Base-by-base conservation (phyloP, 2,797 vertebrate species). In the Gila robusta region DNA sequence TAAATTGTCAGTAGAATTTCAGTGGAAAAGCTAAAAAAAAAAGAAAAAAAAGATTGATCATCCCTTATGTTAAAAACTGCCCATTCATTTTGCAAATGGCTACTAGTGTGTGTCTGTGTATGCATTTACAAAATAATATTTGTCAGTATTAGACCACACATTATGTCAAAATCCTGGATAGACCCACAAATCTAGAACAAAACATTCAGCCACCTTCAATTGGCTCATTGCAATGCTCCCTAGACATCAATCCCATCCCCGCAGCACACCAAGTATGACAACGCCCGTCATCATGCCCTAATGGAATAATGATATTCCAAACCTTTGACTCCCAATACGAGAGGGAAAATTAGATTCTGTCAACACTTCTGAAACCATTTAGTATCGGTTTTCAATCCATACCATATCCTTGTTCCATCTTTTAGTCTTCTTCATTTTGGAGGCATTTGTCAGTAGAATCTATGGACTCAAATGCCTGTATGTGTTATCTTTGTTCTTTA, bases 281-380 rank as follows among this genome's bases (percentile, higher is more conserved):
- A 87, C 11, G 28, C 54, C 79, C 35, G 6, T 84, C 72, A 87
- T 71, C 79, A 32, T 49, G 44, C 66, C 69, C 23, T 82, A 85
- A 87, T 82, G 56, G 59, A 82, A 79, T 85, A 87, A 89, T 85
- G 41, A 64, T 79, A 87, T 85, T 84, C 78, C 77, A 32, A 81
- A 81, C 85, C 85, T 84, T 85, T 84, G 79, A 73, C 88, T 79
- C 16, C 47, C 32, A 59, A 62, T 79, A 79, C 37, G 23, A 72
- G 28, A 71, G 47, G 52, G 62, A 52, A 85, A 73, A 89, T 89
- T 89, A 85, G 21, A 89, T 72, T 82, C 88, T 73, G 85, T 85
- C 82, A 87, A 62, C 82, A 67, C 84, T 86, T 80, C 59, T 64
- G 2, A 79, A 73, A 37, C 3, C 37, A 76, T 80, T 87, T 81